Evolutionary conservation across 2,888 invertebrate genomes (phyloP), one percentile per base, ranked within the genome.

Genomic region (Euclidia mi): DNA sequence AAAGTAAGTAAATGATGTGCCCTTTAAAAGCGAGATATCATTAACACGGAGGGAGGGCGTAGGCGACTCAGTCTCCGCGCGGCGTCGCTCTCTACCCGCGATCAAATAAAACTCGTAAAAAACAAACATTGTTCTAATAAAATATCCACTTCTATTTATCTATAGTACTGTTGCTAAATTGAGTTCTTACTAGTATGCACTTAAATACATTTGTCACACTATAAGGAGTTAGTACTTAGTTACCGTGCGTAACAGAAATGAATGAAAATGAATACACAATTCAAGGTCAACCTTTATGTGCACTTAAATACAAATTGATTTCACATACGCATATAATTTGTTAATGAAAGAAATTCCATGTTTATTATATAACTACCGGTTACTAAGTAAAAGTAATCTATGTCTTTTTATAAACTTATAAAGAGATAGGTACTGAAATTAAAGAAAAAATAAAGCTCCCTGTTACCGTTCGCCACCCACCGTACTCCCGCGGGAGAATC

Each of bases 1-100:
- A 92, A 91, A 94, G 91, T 92, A 93, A 94, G 91, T 94, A 93
- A 94, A 92, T 92, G 91, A 88, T 93, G 93, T 91, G 91, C 89
- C 92, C 91, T 91, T 89, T 92, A 90, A 87, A 87, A 91, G 90
- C 88, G 85, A 92, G 92, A 93, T 94, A 94, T 94, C 93, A 94
- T 95, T 94, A 94, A 92, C 91, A 91, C 89, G 79, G 82, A 71
- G 79, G 70, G 74, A 71, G 73, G 67, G 65, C 41, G 66, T 49
- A 58, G 51, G 65, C n/a, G 59, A 51, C 64, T 61, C 53, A 45
- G 35, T 29, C 29, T 6, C 64, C 53, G 53, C 14, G 7, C 34
- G 9, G n/a, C 51, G 60, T 61, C 47, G 41, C 40, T 17, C 55
- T 50, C 43, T 40, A 49, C 46, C 56, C 45, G 45, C 51, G 52